phyloP scores from a whole-genome alignment of 2,113 vertebrate genomes.

The Cyanoramphus novaezelandiae region DNA sequence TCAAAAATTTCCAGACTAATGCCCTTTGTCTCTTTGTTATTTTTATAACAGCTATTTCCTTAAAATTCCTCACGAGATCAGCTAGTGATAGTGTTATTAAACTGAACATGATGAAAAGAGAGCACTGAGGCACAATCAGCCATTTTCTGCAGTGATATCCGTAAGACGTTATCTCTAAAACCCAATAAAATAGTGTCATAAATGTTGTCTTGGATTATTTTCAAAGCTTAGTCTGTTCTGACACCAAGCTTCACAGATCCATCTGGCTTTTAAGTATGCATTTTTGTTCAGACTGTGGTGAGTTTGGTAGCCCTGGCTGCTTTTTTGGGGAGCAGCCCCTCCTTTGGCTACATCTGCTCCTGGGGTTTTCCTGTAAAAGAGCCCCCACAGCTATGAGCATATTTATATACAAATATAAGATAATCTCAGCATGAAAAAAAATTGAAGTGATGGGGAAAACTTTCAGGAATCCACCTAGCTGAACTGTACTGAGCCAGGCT shows the following conservation, averaged over 20 bases:
- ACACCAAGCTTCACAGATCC: neutral
- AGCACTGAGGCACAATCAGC: neutral
- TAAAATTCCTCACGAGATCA: neutral
- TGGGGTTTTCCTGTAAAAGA: neutral
- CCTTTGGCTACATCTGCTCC: neutral
- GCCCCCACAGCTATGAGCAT: neutral
- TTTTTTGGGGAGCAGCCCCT: neutral
- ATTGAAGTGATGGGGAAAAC: neutral
- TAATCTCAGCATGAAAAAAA: neutral
- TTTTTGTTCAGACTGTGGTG: neutral
- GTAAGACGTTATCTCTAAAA: neutral
- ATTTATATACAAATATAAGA: neutral
- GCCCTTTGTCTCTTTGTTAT: neutral
- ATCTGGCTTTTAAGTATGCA: neutral
- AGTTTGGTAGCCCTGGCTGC: neutral
- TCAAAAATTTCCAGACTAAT: neutral
- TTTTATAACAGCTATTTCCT: neutral
- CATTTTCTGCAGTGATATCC: neutral
- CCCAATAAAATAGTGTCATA: neutral
- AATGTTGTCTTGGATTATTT: neutral
- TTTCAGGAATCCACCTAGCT: neutral
- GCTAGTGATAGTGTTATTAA: neutral
- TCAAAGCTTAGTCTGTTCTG: neutral
- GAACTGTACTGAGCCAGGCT: fast-evolving
- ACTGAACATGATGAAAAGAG: neutral